Percentiles rank a stretch among this genome's conserved stretches.
These are phyloP conservation scores for Tragelaphus eurycerus DNA, from an alignment of 2,797 vertebrate species.

Conservation along the genomic window DNA sequence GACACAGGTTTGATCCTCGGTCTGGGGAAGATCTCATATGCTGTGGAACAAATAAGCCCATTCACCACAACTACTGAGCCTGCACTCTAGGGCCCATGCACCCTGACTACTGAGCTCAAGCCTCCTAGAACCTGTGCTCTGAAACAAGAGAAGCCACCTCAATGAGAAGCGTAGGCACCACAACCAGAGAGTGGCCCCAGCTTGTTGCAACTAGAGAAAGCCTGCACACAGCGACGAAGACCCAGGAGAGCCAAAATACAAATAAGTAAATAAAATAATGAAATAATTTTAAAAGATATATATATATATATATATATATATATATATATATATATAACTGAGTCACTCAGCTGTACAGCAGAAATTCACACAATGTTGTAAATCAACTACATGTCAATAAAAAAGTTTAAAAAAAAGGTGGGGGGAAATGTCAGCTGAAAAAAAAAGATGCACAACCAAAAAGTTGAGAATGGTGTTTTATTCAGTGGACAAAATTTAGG, in stretches of 20 bases:
- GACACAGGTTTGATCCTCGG: background rate
- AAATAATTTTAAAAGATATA: background rate
- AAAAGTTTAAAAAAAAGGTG: background rate
- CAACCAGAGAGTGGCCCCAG: background rate
- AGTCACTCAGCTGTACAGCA: background rate
- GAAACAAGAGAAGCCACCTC: background rate
- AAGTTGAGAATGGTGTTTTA: background rate
- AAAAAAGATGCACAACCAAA: background rate
- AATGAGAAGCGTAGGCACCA: background rate
- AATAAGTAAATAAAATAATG: background rate
- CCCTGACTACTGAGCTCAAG: background rate
- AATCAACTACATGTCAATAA: background rate
- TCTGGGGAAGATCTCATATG: background rate
- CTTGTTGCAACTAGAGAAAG: background rate
- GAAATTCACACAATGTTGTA: background rate
- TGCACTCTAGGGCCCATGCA: background rate
- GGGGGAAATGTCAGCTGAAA: background rate
- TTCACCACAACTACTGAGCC: background rate
- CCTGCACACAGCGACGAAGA: background rate
- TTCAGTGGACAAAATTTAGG: background rate
- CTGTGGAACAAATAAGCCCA: background rate
- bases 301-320: background rate
- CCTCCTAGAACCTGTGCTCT: background rate
- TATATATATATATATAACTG: background rate
- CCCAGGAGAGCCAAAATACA: background rate